Percentiles rank a stretch among this genome's conserved stretches.
Conservation (phyloP, 37 sponge, comb jelly and placozoan genomes). For the Dysidea cf. avara region DNA sequence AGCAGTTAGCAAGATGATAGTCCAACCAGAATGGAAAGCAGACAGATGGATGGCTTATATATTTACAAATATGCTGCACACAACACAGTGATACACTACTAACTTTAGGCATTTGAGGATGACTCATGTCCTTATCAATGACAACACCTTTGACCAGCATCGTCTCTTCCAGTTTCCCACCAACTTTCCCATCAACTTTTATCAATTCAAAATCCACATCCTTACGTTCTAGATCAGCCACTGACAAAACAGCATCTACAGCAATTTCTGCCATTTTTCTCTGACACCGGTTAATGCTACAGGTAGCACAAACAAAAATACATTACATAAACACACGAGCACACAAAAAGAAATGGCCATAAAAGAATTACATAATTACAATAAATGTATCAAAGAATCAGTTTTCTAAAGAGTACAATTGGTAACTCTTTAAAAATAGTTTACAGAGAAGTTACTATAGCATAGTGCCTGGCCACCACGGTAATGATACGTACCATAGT, state of each 20-base stretch:
- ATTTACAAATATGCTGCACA: too few species aligned
- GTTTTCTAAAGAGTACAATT: background rate
- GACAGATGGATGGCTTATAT: too few species aligned
- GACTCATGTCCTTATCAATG: slow-evolving; percentile 96
- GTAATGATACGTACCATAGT: background rate
- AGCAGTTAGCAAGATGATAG: too few species aligned
- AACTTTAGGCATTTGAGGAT: slow-evolving; percentile 98
- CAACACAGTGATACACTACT: too few species aligned
- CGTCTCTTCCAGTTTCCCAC: slow-evolving; percentile 93
- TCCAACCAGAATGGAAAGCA: too few species aligned
- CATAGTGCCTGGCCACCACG: slow-evolving; percentile 38
- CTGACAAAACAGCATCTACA: slow-evolving; percentile 92
- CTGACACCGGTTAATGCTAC: slow-evolving; percentile 90
- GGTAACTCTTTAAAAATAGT: slow-evolving; percentile 13
- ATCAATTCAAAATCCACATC: slow-evolving; percentile 99
- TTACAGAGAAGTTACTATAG: slow-evolving; percentile 20
- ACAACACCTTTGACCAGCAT: slow-evolving; percentile 92
- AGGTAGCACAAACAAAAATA: background rate
- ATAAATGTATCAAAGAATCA: slow-evolving; percentile 10
- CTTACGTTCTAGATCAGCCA: slow-evolving; percentile 89
- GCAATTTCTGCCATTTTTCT: slow-evolving; percentile 97
- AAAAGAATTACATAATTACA: background rate
- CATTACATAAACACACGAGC: background rate
- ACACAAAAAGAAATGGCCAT: background rate
- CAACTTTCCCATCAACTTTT: slow-evolving; percentile 94